Conservation (phyloP, 2,113 vertebrate species). For the Cairina moschata region DNA sequence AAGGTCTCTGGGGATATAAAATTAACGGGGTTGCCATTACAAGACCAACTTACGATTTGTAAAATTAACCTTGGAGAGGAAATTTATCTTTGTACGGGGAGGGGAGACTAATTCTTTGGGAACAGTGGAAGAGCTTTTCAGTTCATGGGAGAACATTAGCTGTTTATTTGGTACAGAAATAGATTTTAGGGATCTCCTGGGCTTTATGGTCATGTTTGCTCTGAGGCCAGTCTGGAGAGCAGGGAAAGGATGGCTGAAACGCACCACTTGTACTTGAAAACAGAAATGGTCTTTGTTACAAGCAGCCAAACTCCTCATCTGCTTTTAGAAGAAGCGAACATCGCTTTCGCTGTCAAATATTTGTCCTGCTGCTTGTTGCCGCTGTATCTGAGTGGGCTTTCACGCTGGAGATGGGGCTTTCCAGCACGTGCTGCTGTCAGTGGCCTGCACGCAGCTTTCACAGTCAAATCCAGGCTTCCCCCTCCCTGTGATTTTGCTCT, state of each 20-base stretch:
- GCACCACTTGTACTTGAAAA: not conserved
- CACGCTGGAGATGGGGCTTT: not conserved
- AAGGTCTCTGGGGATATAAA: slow-evolving; percentile 2
- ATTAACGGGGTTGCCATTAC: not conserved
- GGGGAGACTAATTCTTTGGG: not conserved
- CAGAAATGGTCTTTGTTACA: not conserved
- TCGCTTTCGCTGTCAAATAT: not conserved
- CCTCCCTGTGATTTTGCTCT: not conserved
- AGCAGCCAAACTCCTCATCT: not conserved
- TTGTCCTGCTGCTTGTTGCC: not conserved
- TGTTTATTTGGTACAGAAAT: not conserved
- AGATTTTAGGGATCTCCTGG: not conserved
- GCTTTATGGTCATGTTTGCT: not conserved
- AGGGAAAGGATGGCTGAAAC: not conserved
- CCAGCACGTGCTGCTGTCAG: not conserved
- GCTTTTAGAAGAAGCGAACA: not conserved
- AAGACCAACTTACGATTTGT: not conserved
- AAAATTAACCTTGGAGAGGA: not conserved
- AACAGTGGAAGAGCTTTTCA: slow-evolving; percentile 1
- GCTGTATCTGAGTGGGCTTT: not conserved
- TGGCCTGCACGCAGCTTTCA: not conserved
- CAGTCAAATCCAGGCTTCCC: not conserved
- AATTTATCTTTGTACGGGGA: not conserved
- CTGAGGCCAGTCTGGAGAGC: not conserved
- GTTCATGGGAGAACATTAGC: not conserved